Evolutionary conservation across 2,888 invertebrate species (phyloP).

Genomic region (Pediacus dermestoides): DNA sequence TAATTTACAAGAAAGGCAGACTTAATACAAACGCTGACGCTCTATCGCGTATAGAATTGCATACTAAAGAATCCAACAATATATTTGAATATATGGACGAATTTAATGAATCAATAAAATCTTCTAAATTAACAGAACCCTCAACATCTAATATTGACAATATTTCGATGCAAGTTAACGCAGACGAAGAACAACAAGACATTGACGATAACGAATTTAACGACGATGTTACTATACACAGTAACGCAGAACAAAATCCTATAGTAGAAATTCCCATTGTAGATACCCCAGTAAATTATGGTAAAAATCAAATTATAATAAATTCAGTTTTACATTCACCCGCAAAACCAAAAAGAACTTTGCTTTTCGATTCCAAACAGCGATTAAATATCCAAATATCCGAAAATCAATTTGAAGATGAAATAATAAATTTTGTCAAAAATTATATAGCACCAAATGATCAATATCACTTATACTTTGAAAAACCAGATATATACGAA

Average conservation of each 20-base stretch:
- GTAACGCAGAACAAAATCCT: constrained; percentile 14
- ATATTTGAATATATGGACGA: no score
- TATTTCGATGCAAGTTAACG: no score
- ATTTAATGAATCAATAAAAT: no score
- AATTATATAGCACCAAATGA: no score
- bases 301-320: constrained; percentile 20
- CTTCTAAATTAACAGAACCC: no score
- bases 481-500: no score
- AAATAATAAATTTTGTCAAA: constrained; percentile 19
- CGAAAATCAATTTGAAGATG: constrained; percentile 18
- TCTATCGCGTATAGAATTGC: constrained; percentile 14
- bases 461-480: no score
- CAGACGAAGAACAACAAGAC: neutral
- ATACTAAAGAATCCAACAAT: constrained; percentile 1
- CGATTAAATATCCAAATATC: constrained; percentile 19
- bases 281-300: constrained; percentile 18
- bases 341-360: constrained; percentile 14
- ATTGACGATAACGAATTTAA: no score
- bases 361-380: constrained; percentile 16
- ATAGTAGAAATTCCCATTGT: constrained; percentile 14
- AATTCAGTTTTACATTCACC: constrained; percentile 14
- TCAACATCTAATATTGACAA: no score
- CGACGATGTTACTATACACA: constrained; percentile 17
- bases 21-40: constrained; percentile 17
- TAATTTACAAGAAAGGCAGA: constrained; percentile 16